Conservation (phyloP, 2,797 vertebrate species). For the Schizopygopsis malacanthus region DNA sequence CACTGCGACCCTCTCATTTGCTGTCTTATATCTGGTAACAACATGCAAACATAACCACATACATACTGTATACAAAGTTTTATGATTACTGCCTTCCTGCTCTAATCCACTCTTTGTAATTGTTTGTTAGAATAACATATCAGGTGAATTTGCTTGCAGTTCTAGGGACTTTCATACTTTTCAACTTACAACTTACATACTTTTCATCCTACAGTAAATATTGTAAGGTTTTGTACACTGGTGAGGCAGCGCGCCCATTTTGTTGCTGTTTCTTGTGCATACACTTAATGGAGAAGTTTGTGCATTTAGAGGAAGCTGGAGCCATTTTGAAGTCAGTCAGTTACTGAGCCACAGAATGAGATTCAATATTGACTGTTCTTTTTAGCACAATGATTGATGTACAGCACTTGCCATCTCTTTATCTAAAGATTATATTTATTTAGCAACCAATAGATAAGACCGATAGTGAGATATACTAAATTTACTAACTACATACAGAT, state of each 20-base stretch:
- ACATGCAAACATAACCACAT: background rate
- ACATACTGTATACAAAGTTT: background rate
- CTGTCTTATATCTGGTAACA: slow-evolving; percentile 62
- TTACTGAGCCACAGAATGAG: background rate
- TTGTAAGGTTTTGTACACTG: background rate
- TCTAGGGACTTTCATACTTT: background rate
- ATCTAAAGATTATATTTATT: background rate
- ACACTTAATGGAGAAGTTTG: background rate
- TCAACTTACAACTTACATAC: too few relatives aligned
- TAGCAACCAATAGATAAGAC: background rate
- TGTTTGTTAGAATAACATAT: background rate
- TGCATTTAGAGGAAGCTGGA: background rate
- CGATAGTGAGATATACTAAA: background rate
- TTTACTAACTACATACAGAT: background rate
- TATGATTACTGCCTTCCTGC: background rate
- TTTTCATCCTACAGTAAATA: background rate
- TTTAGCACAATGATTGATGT: background rate
- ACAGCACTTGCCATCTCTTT: background rate
- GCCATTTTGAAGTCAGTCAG: slow-evolving; percentile 15
- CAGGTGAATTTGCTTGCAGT: background rate
- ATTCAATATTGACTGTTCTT: background rate
- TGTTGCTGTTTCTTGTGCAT: background rate
- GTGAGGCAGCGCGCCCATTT: background rate
- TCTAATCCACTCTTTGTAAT: background rate
- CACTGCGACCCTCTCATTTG: slow-evolving; percentile 51